These are phyloP conservation scores for Lutraria lutraria DNA, from an alignment of 2,888 invertebrate species.

Conservation along the genomic window DNA sequence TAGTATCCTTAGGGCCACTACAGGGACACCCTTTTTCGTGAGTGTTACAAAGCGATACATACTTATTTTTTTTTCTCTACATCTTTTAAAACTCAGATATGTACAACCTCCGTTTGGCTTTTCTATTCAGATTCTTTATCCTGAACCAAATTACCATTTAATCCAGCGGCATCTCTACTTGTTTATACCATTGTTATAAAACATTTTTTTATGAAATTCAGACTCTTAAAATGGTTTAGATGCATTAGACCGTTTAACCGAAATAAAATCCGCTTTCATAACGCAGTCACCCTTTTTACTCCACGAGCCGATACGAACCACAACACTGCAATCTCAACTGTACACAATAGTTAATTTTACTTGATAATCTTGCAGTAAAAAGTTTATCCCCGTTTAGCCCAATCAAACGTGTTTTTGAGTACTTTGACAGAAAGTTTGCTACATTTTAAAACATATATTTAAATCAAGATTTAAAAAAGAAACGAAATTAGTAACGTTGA, in stretches of 20 bases:
- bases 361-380: no score
- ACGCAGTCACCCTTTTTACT: slow-evolving; percentile 6
- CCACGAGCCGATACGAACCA: no score
- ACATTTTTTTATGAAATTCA: not conserved
- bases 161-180: not conserved
- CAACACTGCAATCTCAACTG: not conserved
- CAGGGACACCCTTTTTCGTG: no score
- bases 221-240: slow-evolving; percentile 9
- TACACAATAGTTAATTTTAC: not conserved
- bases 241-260: not conserved
- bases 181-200: slow-evolving; percentile 9
- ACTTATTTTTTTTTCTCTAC: no score
- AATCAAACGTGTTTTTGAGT: not conserved
- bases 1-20: no score
- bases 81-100: no score
- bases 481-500: not conserved
- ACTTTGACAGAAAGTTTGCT: not conserved
- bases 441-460: not conserved
- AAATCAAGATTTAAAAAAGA: not conserved
- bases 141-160: not conserved
- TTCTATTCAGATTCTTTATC: not conserved
- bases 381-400: not conserved
- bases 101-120: not conserved
- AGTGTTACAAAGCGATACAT: no score
- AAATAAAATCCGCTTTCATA: not conserved